Conservation (phyloP, 2,797 vertebrate species). For the Lepilemur septentrionalis region DNA sequence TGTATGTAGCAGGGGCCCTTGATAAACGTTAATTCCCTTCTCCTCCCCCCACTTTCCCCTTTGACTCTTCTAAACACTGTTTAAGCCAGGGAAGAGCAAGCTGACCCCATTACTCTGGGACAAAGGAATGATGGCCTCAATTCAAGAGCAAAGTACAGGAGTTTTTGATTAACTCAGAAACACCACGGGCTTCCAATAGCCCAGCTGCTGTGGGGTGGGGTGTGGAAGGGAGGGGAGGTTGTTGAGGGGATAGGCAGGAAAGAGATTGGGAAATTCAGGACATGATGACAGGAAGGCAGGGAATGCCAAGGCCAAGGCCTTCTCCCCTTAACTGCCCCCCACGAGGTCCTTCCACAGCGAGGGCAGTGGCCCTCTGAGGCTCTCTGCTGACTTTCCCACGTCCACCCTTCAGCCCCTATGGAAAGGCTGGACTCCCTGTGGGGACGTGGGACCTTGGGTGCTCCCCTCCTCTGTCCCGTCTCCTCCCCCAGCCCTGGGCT, state of each 20-base stretch:
- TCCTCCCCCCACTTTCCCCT: background rate
- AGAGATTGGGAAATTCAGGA: background rate
- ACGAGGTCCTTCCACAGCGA: fast-evolving
- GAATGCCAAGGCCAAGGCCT: background rate
- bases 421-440: background rate
- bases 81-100: background rate
- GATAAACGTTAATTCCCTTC: background rate
- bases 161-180: constrained; percentile 87
- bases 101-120: constrained; percentile 61
- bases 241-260: background rate
- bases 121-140: constrained; percentile 30
- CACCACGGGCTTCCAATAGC: constrained; percentile 63
- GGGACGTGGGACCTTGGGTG: background rate
- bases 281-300: background rate
- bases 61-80: background rate
- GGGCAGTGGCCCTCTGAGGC: background rate
- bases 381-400: background rate
- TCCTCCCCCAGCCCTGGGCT: background rate
- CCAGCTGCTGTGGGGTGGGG: constrained; percentile 65
- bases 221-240: background rate
- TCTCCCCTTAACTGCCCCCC: no score
- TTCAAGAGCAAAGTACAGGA: constrained; percentile 86
- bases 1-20: background rate
- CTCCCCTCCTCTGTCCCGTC: background rate
- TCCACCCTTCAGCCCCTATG: background rate